These are phyloP conservation scores for Fragum fragum DNA, from an alignment of 2,888 invertebrate species.

Conservation along the genomic window DNA sequence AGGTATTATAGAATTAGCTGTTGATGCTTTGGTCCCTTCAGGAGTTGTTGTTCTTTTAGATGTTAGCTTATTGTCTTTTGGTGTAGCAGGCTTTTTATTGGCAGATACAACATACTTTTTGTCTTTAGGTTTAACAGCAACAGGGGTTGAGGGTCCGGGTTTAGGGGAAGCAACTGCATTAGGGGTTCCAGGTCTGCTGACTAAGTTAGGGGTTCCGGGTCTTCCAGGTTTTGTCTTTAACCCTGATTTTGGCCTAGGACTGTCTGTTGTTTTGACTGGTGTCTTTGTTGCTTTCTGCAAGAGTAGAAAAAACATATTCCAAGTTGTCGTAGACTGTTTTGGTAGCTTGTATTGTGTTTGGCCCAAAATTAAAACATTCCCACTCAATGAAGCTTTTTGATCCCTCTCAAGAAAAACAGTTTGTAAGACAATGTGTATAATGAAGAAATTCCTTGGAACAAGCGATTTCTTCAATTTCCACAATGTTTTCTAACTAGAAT, in stretches of 20 bases:
- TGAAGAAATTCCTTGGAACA: too few relatives aligned
- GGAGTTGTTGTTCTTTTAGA: conserved; percentile 35
- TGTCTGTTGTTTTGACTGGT: not conserved
- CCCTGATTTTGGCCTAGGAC: conserved; percentile 3
- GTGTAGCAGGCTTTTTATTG: not conserved
- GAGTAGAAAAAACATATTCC: too few relatives aligned
- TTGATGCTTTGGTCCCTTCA: conserved; percentile 4
- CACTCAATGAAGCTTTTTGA: too few relatives aligned
- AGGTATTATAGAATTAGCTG: conserved; percentile 11
- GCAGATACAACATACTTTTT: conserved; percentile 8
- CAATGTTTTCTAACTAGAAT: too few relatives aligned
- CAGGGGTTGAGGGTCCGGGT: conserved; percentile 7
- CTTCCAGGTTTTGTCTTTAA: conserved; percentile 13
- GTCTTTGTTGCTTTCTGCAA: conserved; percentile 25
- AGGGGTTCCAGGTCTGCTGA: conserved; percentile 37
- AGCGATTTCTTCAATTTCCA: too few relatives aligned
- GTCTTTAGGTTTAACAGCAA: not conserved
- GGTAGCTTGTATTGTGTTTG: too few relatives aligned
- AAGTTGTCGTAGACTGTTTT: too few relatives aligned
- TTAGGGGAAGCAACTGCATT: conserved; percentile 20
- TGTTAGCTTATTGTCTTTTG: conserved; percentile 4
- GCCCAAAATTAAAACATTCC: too few relatives aligned
- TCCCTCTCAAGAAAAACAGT: too few relatives aligned
- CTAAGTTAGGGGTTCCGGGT: conserved; percentile 47
- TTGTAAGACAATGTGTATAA: too few relatives aligned